Conservation (phyloP, 1,140 invertebrate species). For the Papilio xuthus region DNA sequence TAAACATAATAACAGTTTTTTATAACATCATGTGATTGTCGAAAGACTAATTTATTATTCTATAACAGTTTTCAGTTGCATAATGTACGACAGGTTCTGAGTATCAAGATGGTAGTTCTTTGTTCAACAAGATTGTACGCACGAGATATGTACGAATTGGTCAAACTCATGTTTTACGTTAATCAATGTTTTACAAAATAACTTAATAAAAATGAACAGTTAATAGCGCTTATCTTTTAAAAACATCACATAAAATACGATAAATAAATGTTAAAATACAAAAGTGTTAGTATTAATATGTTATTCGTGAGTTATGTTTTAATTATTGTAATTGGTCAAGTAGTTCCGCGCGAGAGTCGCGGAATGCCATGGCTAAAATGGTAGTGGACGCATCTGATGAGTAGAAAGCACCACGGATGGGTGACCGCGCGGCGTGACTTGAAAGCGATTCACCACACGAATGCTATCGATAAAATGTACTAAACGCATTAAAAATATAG, state of each 20-base stretch:
- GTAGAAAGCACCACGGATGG: conserved; percentile 73
- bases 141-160: not conserved
- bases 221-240: not conserved
- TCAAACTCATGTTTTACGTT: not conserved
- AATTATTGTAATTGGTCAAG: not conserved
- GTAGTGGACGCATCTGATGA: conserved; percentile 44
- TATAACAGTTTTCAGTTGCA: conserved; percentile 38
- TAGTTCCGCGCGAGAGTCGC: conserved; percentile 32
- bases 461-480: conserved; percentile 42
- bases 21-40: conserved; percentile 15
- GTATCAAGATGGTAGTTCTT: conserved; percentile 6
- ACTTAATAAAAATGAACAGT: not conserved
- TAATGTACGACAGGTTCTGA: conserved; percentile 40
- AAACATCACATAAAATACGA: not conserved
- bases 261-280: not conserved
- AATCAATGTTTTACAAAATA: not conserved
- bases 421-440: conserved; percentile 61
- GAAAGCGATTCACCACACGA: conserved; percentile 64
- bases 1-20: not conserved
- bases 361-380: conserved; percentile 43
- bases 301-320: not conserved
- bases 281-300: conserved; percentile 4
- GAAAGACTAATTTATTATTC: conserved; percentile 40
- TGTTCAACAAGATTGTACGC: conserved; percentile 21
- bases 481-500: conserved; percentile 34